phyloP scores from a whole-genome alignment of 2,113 vertebrate genomes.

The Lonchura striata region DNA sequence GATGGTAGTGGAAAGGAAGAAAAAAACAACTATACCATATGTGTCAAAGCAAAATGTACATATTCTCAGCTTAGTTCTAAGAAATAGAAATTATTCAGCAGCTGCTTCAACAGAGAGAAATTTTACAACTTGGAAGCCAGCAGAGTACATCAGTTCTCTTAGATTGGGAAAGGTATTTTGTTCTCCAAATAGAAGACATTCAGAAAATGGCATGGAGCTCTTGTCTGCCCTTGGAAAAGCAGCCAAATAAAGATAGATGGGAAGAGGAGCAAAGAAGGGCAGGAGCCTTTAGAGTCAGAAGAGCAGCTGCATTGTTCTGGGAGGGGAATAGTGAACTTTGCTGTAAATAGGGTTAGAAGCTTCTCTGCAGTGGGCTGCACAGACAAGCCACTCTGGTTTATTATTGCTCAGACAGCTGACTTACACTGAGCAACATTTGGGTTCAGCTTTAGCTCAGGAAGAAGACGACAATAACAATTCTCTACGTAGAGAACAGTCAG shows the following conservation, averaged over 20 bases:
- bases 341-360: not conserved
- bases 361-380: not conserved
- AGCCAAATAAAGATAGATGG: not conserved
- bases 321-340: not conserved
- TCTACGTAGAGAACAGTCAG: not conserved
- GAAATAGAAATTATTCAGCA: constrained; percentile 56
- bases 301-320: not conserved
- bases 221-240: constrained; percentile 2
- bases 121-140: not conserved
- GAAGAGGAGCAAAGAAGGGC: not conserved
- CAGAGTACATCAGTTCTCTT: not conserved
- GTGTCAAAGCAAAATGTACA: constrained; percentile 1
- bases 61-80: not conserved
- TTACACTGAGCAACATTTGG: not conserved
- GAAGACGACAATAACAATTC: not conserved
- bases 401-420: not conserved
- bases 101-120: not conserved
- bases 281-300: not conserved
- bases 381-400: not conserved
- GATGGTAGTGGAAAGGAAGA: not conserved
- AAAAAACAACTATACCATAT: not conserved
- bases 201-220: not conserved
- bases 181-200: not conserved
- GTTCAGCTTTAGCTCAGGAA: not conserved
- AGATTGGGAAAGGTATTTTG: not conserved